Conservation (phyloP, 2,797 vertebrate species). For the Falco cherrug region DNA sequence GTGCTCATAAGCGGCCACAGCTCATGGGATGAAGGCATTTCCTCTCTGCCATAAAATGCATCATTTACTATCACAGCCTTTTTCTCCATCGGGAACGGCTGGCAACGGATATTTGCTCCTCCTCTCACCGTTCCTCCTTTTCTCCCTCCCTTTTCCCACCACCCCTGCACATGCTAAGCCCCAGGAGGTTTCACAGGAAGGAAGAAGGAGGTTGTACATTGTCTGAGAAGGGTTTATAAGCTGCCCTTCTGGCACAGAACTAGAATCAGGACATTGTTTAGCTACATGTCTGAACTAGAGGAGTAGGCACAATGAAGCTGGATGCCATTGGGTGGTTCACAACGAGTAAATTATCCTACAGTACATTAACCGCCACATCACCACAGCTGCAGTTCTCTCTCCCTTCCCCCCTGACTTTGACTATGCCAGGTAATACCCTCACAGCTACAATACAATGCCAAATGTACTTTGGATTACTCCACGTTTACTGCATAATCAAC, state of each 20-base stretch:
- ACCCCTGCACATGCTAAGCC: neutral
- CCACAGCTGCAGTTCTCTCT: neutral
- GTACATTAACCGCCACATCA: neutral
- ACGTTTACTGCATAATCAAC: neutral
- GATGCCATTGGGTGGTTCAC: neutral
- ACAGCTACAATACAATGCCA: neutral
- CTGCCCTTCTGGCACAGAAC: constrained; percentile 22
- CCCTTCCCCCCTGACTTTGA: neutral
- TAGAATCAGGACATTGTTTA: neutral
- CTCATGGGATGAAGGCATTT: constrained; percentile 40
- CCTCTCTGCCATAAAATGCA: constrained; percentile 33
- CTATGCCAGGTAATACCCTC: neutral
- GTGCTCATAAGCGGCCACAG: neutral
- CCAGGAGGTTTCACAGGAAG: neutral
- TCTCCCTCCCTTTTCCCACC: neutral
- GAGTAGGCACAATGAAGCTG: neutral
- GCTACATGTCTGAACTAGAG: neutral
- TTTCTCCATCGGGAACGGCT: neutral
- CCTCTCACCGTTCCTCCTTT: constrained; percentile 8
- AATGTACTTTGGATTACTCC: neutral
- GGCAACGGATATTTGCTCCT: neutral
- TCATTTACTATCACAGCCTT: constrained; percentile 5
- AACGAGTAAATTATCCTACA: neutral
- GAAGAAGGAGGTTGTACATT: neutral
- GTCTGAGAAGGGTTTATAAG: constrained; percentile 39